phyloP scores from a whole-genome alignment of 2,113 vertebrate genomes.

The Diadophis punctatus region DNA sequence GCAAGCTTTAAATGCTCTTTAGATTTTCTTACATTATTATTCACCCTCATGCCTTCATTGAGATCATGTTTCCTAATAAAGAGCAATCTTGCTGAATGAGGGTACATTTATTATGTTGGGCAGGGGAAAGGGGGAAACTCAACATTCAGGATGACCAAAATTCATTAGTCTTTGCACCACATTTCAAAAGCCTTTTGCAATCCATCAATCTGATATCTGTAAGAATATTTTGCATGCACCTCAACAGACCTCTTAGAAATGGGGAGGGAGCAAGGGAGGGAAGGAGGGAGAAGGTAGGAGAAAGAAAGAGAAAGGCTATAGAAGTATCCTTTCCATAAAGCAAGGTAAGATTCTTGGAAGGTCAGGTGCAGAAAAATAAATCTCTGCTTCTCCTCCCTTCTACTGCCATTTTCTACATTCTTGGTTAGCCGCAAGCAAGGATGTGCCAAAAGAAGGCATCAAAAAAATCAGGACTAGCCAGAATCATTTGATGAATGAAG shows the following conservation, averaged over 20 bases:
- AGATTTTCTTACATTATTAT: background rate
- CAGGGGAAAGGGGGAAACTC: background rate
- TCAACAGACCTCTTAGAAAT: background rate
- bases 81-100: background rate
- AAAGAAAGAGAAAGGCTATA: background rate
- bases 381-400: background rate
- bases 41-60: background rate
- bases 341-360: background rate
- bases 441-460: background rate
- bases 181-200: background rate
- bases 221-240: background rate
- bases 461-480: background rate
- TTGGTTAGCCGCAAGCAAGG: background rate
- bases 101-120: background rate
- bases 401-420: background rate
- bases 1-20: background rate
- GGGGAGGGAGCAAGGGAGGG: background rate
- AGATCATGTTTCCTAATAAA: background rate
- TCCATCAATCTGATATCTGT: background rate
- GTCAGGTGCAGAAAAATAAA: background rate
- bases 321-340: background rate
- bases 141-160: background rate
- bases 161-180: background rate
- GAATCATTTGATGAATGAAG: background rate
- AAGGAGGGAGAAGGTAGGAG: background rate